A percentile compares a stretch with the other conserved stretches of the same genome.
These are phyloP conservation scores for Drosophila gunungcola DNA, from an alignment of 1,140 invertebrate genomes.

Conservation along the genomic window DNA sequence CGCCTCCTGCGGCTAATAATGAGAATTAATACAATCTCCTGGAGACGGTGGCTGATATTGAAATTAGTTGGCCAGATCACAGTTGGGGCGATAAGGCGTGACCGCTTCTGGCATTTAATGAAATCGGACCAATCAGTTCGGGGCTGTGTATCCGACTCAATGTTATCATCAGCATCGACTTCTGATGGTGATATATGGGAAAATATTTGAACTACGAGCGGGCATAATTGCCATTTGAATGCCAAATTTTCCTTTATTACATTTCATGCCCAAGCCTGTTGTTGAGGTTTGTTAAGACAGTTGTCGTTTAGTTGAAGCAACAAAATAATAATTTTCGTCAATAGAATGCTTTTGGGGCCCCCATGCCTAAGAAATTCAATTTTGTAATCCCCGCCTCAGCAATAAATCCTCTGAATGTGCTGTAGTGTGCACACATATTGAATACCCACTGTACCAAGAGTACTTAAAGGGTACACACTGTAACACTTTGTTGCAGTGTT, in stretches of 20 bases:
- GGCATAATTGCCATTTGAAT: constrained; percentile 68
- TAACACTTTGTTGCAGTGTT: no score
- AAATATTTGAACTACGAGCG: constrained; percentile 64
- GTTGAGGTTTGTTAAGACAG: constrained; percentile 46
- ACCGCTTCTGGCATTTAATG: constrained; percentile 58
- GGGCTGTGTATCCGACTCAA: constrained; percentile 1
- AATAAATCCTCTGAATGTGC: constrained; percentile 45
- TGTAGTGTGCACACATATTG: no score
- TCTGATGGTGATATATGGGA: constrained; percentile 31
- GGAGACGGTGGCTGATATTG: constrained; percentile 65
- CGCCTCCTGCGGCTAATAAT: constrained; percentile 60
- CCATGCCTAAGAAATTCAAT: constrained; percentile 26
- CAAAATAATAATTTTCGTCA: constrained; percentile 80
- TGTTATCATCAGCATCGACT: background rate
- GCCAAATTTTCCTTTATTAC: constrained; percentile 22
- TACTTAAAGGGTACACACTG: no score
- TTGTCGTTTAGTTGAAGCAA: constrained; percentile 81
- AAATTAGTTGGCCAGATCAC: constrained; percentile 60
- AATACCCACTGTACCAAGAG: no score
- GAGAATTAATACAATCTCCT: constrained; percentile 67
- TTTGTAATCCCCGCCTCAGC: constrained; percentile 30
- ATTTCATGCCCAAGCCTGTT: constrained; percentile 70
- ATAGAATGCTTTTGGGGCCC: constrained; percentile 47
- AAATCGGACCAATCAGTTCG: constrained; percentile 63
- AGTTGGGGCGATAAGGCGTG: constrained; percentile 57